Evolutionary conservation across 2,888 invertebrate genomes (phyloP).

Genomic region (Nasonia oneida): DNA sequence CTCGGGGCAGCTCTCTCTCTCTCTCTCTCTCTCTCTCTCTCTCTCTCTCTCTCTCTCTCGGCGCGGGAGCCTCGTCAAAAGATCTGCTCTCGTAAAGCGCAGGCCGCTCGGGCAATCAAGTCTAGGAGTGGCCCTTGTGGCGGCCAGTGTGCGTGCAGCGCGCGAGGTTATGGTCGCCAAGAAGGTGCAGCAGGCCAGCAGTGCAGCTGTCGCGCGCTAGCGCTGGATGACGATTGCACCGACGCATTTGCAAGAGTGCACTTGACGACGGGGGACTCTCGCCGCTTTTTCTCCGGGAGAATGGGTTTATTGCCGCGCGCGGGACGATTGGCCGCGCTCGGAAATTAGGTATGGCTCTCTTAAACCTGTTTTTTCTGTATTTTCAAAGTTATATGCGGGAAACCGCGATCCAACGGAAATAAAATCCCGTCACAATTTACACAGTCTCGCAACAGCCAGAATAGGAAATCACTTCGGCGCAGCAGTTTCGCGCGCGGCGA

Average conservation of each 20-base stretch:
- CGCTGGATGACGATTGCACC: not conserved
- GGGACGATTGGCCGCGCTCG: not conserved
- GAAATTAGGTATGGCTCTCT: not conserved
- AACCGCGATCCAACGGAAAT: too few relatives aligned
- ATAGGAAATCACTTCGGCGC: too few relatives aligned
- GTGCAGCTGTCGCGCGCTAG: not conserved
- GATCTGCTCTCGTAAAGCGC: constrained; percentile 19
- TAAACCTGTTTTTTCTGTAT: too few relatives aligned
- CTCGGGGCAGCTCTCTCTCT: not conserved
- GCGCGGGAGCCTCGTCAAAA: constrained; percentile 1
- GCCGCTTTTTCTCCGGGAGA: not conserved
- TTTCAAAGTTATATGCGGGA: too few relatives aligned
- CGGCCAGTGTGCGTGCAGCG: not conserved
- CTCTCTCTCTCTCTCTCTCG: not conserved
- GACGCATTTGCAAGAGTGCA: constrained; percentile 13
- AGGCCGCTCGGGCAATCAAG: constrained; percentile 10
- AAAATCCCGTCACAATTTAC: too few relatives aligned
- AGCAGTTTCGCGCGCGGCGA: not conserved
- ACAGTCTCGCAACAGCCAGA: not conserved
- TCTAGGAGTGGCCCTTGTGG: constrained; percentile 17
- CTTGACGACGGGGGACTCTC: not conserved
- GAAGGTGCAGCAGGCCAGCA: not conserved
- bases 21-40: not conserved
- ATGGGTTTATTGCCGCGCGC: not conserved
- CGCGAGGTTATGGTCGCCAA: not conserved